Evolutionary conservation across 2,113 vertebrate genomes (phyloP), one percentile per base, ranked within the genome.

Genomic region (Pituophis catenifer): DNA sequence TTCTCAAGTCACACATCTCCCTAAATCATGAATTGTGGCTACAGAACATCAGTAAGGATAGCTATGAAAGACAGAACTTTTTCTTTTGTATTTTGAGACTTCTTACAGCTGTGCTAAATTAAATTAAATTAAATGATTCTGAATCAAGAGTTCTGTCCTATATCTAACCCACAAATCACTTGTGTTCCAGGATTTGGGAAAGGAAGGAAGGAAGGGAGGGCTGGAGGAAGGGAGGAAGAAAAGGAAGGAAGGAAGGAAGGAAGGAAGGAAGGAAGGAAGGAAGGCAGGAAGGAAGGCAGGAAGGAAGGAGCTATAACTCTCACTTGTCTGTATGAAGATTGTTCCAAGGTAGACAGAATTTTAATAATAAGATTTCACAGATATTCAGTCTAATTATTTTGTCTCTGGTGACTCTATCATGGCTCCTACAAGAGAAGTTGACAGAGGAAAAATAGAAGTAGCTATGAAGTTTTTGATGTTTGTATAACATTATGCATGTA

Each of bases 391-490:
- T 96, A 96, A 96, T 86, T 96, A 96, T 95, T 95, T 92, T 96
- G 96, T 96, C 95, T 96, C 62, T 91, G 90, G 62, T 91, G 90
- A 93, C 93, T 95, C 94, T 95, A 97, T 96, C 95, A 96, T 97
- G 96, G 96, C 96, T 95, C 70, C 93, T 38, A 92, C 92, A 96
- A 97, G 96, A 94, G 81, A 81, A 91, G 96, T 95, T 91, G 96
- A 57, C 95, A 95, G 94, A 95, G 3, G 94, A 95, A 96, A 85
- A 95, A 95, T 93, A 93, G 95, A 95, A 96, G 96, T 96, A 92
- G 95, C 95, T 88, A 86, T 95, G 96, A 96, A 95, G n/a, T 96
- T 97, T 96, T 95, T 97, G 97, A 97, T 97, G 94, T 96, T 92
- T 93, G 94, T 95, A 94, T 97, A 94, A 93, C 95, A 96, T 93